These are phyloP conservation scores for Pipra filicauda DNA, from an alignment of 2,113 vertebrate species.

Conservation along the genomic window DNA sequence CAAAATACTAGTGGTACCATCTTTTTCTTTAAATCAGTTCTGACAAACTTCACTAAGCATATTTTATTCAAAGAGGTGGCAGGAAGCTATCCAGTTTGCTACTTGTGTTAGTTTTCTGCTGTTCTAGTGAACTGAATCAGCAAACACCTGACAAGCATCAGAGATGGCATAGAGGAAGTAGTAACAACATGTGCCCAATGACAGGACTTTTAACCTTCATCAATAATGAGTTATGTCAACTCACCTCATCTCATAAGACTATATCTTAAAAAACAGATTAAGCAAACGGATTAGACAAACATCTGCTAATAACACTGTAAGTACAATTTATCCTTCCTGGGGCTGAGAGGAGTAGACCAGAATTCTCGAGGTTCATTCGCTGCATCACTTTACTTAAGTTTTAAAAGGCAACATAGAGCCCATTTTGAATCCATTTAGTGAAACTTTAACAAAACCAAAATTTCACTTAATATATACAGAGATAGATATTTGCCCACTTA, in stretches of 20 bases:
- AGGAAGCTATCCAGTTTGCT: not conserved
- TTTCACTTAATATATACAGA: not conserved
- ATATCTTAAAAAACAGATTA: constrained; percentile 22
- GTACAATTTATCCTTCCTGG: constrained; percentile 3
- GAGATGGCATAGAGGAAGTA: not conserved
- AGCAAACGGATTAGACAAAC: constrained; percentile 50
- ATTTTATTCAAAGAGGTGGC: not conserved
- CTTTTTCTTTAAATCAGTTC: not conserved
- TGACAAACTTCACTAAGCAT: not conserved
- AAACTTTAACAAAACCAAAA: not conserved
- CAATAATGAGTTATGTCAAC: constrained; percentile 8
- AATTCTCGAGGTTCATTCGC: not conserved
- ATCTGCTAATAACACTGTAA: not conserved
- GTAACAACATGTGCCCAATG: not conserved
- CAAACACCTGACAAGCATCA: not conserved
- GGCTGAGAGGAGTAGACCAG: not conserved
- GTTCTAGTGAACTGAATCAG: not conserved
- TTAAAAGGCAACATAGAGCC: not conserved
- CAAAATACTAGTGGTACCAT: not conserved
- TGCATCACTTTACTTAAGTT: not conserved
- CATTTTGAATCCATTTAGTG: not conserved
- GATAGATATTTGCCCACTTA: not conserved
- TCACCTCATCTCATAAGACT: not conserved
- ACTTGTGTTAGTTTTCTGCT: not conserved
- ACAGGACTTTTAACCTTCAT: constrained; percentile 29